Evolutionary conservation across 2,797 vertebrate genomes (phyloP), one percentile per base, ranked within the genome.

Genomic region (Notolepis coatsorum): DNA sequence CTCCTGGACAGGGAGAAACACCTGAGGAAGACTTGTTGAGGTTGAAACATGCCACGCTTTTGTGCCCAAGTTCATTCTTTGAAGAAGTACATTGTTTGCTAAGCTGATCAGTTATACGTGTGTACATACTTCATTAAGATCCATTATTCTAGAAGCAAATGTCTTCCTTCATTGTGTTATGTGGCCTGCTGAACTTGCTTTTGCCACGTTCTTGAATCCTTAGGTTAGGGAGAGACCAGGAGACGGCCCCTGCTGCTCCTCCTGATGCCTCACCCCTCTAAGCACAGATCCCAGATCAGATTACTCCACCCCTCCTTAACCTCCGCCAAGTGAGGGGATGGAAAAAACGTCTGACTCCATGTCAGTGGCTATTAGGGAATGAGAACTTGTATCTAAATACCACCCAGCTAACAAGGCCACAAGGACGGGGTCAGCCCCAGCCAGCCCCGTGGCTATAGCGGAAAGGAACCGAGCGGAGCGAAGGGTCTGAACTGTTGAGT

Each of bases 301-400:
- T 84, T 86, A 63, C 71, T 59, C 54, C 8, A 79, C 77, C 49
- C 68, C 64, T 69, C 77, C 82, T 78, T 82, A 82, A 87, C 80
- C 83, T 66, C 65, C 33, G 68, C 55, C 77, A 30, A 59, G 73
- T 48, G 73, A 82, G 61, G 71, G 70, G 75, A 75, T 39, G 58
- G 18, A 21, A 73, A 68, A 80, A 79, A 73, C 4, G 54, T 4
- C 79, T 68, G 79, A 80, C 71, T 81, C 66, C 38, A 71, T 75
- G 77, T 81, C 71, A 61, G 65, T 9, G 33, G 72, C 54, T 70
- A 55, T 81, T 63, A 65, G 61, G n/a, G 57, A 54, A 53, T 0
- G 43, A 67, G 69, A 59, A 45, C 61, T 53, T 7, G 24, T 55
- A 70, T 68, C 63, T 67, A 41, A n/a, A 20, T 62, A 58, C 77